phyloP scores from a whole-genome alignment of 2,113 vertebrate genomes.

The Nibea coibor region DNA sequence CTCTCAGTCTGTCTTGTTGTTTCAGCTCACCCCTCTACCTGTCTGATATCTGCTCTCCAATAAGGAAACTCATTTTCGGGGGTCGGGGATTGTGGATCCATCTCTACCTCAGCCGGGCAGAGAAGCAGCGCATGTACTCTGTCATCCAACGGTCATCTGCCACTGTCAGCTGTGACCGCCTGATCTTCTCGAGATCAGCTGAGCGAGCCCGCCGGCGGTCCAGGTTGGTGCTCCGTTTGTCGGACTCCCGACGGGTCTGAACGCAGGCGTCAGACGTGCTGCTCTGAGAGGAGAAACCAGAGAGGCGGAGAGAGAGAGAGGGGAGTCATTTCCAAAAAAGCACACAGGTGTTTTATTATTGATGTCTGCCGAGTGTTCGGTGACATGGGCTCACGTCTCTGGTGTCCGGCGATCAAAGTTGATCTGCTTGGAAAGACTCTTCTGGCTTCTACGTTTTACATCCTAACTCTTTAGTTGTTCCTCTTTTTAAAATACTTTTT shows the following conservation, averaged over 20 bases:
- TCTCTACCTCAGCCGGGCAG: constrained; percentile 85
- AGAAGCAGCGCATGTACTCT: constrained; percentile 98
- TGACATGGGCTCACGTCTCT: constrained; percentile 46
- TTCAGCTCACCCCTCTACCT: not conserved
- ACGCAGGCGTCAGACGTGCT: constrained; percentile 86
- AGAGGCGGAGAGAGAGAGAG: constrained; percentile 4
- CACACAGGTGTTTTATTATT: constrained; percentile 68
- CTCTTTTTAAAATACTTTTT: not conserved
- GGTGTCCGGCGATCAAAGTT: constrained; percentile 26
- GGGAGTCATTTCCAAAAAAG: constrained; percentile 20
- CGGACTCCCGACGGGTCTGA: constrained; percentile 87
- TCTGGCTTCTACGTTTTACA: not conserved
- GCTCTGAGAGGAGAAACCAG: constrained; percentile 79
- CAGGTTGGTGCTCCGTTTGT: constrained; percentile 78
- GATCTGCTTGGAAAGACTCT: not conserved
- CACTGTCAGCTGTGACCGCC: constrained; percentile 75
- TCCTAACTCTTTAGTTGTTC: not conserved
- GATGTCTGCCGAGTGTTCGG: constrained; percentile 53
- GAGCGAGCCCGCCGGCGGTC: constrained; percentile 86
- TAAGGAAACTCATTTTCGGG: not conserved
- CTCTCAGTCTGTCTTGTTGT: not conserved
- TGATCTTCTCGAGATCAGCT: constrained; percentile 85
- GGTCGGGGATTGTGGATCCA: not conserved
- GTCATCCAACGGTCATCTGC: constrained; percentile 92
- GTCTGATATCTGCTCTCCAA: not conserved